Evolutionary conservation across 92 coral and sea anemone species (phyloP), one percentile per base, ranked within the genome.

Genomic region (Scolanthus callimorphus): DNA sequence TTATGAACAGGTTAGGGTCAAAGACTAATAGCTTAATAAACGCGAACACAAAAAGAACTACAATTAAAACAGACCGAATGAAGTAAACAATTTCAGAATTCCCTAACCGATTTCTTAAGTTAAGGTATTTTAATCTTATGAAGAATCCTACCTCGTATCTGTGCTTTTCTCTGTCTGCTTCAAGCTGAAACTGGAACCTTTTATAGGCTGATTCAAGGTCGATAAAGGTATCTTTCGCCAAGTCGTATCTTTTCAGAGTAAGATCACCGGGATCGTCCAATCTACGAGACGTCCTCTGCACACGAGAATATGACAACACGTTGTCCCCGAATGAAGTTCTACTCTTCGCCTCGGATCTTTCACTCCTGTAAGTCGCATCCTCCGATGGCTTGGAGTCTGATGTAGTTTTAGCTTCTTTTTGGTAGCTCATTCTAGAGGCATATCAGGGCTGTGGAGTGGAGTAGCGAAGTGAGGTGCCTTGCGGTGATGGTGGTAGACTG

Each of bases 151-250:
- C 99, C 85, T 94, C 94, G 4, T 57, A 69, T 62, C 67, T 67
- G 51, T 83, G 99, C 25, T 79, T 85, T 41, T 88, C 84, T 27
- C 84, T 84, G 55, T 74, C 50, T 20, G 64, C 34, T 28, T 94
- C 89, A 29, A 94, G 68, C 49, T 90, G 90, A 13, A 94, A 78
- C 47, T 74, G 83, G 49, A 84, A 82, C 66, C 83, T 65, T 64
- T 83, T 89, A 77, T 90, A 94, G 10, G 91, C 96, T 2, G 97
- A 82, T 34, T 94, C 99, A 3, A 94, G 90, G 55, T 91, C 99
- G 22, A 89, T 69, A 67, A 94, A 84, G 2, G 99, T 94, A 57
- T 89, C 96, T 55, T 62, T 84, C 17, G 99, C 99, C 25, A 79
- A 85, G 45, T 85, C 91, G n/a, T 88, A 89, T 60, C 88, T 82